Evolutionary conservation across 2,797 vertebrate species (phyloP), one percentile per base, ranked within the genome.

Genomic region (Sebastolobus alascanus): DNA sequence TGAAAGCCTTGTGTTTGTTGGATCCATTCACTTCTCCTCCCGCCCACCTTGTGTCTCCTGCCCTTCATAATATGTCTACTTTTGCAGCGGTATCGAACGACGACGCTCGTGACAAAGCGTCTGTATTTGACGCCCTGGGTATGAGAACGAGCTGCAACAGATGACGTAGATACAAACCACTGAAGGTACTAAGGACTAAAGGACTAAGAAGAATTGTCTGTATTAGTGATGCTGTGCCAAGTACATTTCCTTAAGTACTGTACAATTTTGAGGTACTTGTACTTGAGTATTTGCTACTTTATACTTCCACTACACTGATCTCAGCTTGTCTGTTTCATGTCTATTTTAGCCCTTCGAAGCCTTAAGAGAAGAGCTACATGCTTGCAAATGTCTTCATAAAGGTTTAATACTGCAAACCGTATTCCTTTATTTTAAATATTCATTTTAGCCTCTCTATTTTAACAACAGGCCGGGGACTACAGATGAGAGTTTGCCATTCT

Each of bases 351-450:
- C 64, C 54, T 31, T 22, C 25, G 11, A 22, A 16, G 38, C 20
- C 22, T 43, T 64, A 5, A 54, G 18, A 73, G 63, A 65, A 20
- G 50, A 50, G 25, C 11, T 13, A 31, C 31, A 46, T 29, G 37
- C 59, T 59, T 65, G 3, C 59, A 66, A 74, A 70, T 2, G 37
- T 54, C 16, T 46, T 22, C 27, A 33, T 22, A 33, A 66, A 52
- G 55, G 29, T 83, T 27, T 55, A 67, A 76, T 33, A 61, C 40
- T 43, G 20, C 25, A 52, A 56, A 61, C 14, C 8, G 4, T 38
- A 14, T 75, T 73, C 50, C 63, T 58, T 13, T 35, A 54, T 35
- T 73, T 65, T 54, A 59, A 80, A 60, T 33, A 16, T 22, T 50
- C 1, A 37, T 79, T 79, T 52, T 20, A n/a, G 20, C 22, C 35